Evolutionary conservation across 2,113 vertebrate genomes (phyloP).

Genomic region (Capreolus pygargus): DNA sequence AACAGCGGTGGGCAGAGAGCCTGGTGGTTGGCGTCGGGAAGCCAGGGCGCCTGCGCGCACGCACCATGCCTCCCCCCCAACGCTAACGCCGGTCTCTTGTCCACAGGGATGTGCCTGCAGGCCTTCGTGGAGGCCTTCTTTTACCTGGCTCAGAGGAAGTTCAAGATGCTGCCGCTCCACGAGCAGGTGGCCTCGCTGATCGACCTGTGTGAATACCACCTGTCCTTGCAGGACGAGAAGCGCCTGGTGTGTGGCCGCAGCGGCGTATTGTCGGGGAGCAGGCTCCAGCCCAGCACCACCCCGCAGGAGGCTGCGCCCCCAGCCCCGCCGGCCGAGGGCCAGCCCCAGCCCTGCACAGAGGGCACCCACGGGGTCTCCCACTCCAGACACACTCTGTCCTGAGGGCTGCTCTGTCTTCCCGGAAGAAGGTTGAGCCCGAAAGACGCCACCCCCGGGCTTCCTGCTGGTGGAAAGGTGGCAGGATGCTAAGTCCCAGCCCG

Average conservation of each 20-base stretch:
- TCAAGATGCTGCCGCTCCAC: slow-evolving; percentile 84
- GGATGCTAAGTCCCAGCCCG: not conserved
- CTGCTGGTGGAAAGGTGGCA: not conserved
- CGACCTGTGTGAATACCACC: slow-evolving; percentile 88
- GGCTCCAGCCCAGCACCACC: not conserved
- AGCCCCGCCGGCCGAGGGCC: not conserved
- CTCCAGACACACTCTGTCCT: slow-evolving; percentile 69
- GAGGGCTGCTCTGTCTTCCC: not conserved
- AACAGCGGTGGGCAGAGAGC: fast-evolving
- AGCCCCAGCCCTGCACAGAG: not conserved
- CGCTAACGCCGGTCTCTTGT: not conserved
- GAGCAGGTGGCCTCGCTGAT: slow-evolving; percentile 87
- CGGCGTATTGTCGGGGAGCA: not conserved
- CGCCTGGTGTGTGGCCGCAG: slow-evolving; percentile 80
- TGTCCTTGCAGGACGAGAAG: slow-evolving; percentile 83
- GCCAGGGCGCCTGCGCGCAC: not conserved
- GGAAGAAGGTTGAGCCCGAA: not conserved
- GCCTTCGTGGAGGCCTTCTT: slow-evolving; percentile 95
- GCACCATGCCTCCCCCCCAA: not conserved
- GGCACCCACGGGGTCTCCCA: slow-evolving; percentile 54
- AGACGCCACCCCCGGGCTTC: fast-evolving
- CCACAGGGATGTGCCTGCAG: slow-evolving; percentile 93
- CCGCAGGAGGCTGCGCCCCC: slow-evolving; percentile 28
- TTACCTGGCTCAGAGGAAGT: slow-evolving; percentile 89
- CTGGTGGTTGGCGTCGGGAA: fast-evolving